A percentile compares a stretch with the other conserved stretches of the same genome.
phyloP scores from a whole-genome alignment of 2,797 vertebrate genomes.

The Percopsis omiscomaycus region DNA sequence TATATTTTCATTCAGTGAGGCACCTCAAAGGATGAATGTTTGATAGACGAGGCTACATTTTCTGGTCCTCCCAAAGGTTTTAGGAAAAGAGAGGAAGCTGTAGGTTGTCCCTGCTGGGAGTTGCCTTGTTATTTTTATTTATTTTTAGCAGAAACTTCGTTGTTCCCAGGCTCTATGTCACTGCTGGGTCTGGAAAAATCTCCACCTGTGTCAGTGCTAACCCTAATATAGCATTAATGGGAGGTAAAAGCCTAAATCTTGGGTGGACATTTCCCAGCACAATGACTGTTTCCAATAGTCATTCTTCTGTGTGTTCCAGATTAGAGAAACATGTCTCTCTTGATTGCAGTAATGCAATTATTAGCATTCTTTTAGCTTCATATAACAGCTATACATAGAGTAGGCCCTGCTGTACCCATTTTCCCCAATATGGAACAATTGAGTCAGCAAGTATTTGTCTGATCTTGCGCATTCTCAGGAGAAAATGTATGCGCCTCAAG shows the following conservation, averaged over 20 bases:
- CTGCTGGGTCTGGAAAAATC: slow-evolving; percentile 58
- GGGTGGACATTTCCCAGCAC: slow-evolving; percentile 2
- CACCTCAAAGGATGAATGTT: not conserved
- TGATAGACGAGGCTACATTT: not conserved
- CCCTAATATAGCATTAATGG: slow-evolving; percentile 19
- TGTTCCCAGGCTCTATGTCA: slow-evolving; percentile 55
- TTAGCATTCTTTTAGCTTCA: not conserved
- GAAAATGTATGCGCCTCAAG: slow-evolving; percentile 21
- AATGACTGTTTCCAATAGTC: not conserved
- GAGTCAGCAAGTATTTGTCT: slow-evolving; percentile 41
- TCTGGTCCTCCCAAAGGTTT: not conserved
- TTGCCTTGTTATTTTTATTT: slow-evolving; percentile 42
- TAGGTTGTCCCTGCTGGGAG: slow-evolving; percentile 41
- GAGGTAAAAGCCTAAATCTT: slow-evolving; percentile 16
- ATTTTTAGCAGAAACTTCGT: slow-evolving; percentile 41
- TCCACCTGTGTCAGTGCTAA: slow-evolving; percentile 43
- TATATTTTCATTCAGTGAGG: no score
- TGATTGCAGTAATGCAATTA: no score
- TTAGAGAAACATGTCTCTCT: slow-evolving; percentile 10
- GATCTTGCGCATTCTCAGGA: slow-evolving; percentile 41
- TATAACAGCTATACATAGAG: slow-evolving; percentile 33
- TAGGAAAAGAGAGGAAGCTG: slow-evolving; percentile 36
- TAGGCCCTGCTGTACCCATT: slow-evolving; percentile 36
- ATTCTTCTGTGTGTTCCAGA: not conserved
- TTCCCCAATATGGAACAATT: slow-evolving; percentile 19